A percentile compares a stretch with the other conserved stretches of the same genome.
Conservation (phyloP, 53 echinoderm and acorn worm genomes). For the Luidia sarsii region DNA sequence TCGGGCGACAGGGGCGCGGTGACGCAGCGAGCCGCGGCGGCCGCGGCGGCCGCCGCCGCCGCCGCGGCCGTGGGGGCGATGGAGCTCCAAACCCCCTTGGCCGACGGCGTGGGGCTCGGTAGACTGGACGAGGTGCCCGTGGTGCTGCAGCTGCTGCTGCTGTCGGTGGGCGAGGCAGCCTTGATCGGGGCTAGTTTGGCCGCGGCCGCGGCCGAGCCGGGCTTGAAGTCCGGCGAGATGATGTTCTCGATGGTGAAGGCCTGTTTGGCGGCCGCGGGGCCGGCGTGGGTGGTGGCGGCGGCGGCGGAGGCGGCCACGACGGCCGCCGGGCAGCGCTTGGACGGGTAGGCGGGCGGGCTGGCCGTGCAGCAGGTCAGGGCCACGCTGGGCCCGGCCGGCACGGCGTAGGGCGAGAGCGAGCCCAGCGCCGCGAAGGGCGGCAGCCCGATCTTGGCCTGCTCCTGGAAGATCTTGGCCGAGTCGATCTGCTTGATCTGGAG, state of each 20-base stretch:
- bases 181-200: constrained; percentile 75
- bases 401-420: constrained; percentile 70
- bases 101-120: constrained; percentile 45
- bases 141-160: neutral
- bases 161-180: constrained; percentile 20
- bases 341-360: constrained; percentile 65
- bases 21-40: constrained; percentile 40
- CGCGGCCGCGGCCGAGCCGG: constrained; percentile 57
- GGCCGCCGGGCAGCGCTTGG: constrained; percentile 64
- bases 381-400: constrained; percentile 57
- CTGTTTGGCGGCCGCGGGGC: constrained; percentile 78
- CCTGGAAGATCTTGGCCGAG: constrained; percentile 95
- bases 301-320: constrained; percentile 64
- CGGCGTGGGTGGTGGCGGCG: too few species aligned
- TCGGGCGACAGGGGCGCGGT: constrained; percentile 60
- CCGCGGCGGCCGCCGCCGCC: too few species aligned
- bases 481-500: constrained; percentile 97
- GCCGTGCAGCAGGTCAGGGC: constrained; percentile 59
- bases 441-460: constrained; percentile 90
- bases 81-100: constrained; percentile 24
- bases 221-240: constrained; percentile 96
- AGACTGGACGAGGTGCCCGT: constrained; percentile 23
- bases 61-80: neutral
- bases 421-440: constrained; percentile 75
- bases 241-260: constrained; percentile 99